Base-by-base conservation (phyloP, 2,888 invertebrate species). In the Scaptomyza flava region DNA sequence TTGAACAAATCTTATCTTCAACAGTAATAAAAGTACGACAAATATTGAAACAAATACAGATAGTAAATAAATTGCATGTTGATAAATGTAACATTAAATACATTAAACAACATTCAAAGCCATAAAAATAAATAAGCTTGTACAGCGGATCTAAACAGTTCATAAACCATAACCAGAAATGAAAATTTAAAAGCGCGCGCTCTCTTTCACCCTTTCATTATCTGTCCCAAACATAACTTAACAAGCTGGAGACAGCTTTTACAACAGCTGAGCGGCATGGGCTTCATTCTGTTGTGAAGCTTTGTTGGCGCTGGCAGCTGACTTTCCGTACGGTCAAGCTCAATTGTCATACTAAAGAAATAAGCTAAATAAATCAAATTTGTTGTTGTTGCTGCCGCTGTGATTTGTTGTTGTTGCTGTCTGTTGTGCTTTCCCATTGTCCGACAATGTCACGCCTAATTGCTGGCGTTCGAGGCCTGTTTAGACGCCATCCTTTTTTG, bases 401-500 rank as follows among this genome's bases (percentile, higher is more conserved):
- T 17, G 17, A 17, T 17, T 17, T 17, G 11, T 11, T 50, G 36
- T 57, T 54, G 57, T 30, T 58, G 30, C 47, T 52, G n/a, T 27
- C 30, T 0, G 33, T 48, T 46, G 31, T 34, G 46, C 33, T 43
- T 6, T 11, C 11, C 23, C 34, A 46, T 50, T 68, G 54, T 20
- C 46, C 50, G 62, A 64, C 38, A 46, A 90, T 90, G 90, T 71
- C 85, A 12, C 79, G 80, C 9, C 63, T 89, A 33, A 56, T 84
- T 43, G 76, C 75, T 43, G 71, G 59, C 51, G 75, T 82, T 47
- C 83, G 83, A 31, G 63, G 63, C 2, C 70, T 93, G 12, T 92
- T 94, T 48, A 90, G 91, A 71, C 92, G 89, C 72, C 91, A 93
- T 68, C 94, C 94, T 0, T 91, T 94, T 31, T 66, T 93, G 42